Evolutionary conservation across 2,888 invertebrate species (phyloP).

Genomic region (Dilophus febrilis): DNA sequence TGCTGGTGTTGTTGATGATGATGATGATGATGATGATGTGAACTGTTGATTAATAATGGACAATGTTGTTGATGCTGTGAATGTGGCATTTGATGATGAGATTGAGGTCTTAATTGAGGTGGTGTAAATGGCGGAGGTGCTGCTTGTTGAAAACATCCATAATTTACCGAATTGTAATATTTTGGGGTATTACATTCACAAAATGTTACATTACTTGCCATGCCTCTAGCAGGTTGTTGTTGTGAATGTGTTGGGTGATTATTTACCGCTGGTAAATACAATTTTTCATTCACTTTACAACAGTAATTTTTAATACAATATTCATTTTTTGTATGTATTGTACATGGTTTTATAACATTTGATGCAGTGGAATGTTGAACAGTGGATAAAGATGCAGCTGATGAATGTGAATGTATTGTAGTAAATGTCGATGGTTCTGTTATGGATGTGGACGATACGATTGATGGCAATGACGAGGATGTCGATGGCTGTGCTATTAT

Average conservation of each 20-base stretch:
- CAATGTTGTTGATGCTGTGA: slow-evolving; percentile 1
- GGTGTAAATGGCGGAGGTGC: neutral
- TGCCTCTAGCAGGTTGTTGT: too few relatives aligned
- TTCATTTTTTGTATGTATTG: slow-evolving; percentile 7
- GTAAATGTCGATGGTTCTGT: neutral
- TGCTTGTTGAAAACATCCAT: neutral
- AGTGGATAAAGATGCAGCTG: neutral
- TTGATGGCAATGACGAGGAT: neutral
- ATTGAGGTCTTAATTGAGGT: neutral
- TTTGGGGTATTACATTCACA: too few relatives aligned
- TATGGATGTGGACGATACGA: neutral
- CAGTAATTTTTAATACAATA: slow-evolving; percentile 9
- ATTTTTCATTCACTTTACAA: slow-evolving; percentile 5
- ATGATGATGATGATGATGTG: neutral
- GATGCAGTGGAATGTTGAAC: too few relatives aligned
- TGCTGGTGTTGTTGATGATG: neutral
- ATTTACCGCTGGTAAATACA: too few relatives aligned
- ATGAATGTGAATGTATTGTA: neutral
- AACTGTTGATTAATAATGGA: slow-evolving; percentile 2
- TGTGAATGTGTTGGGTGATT: too few relatives aligned
- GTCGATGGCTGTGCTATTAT: too few relatives aligned
- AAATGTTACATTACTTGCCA: too few relatives aligned
- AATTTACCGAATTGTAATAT: too few relatives aligned
- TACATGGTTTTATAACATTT: neutral
- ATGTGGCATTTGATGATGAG: neutral